Evolutionary conservation across 2,797 vertebrate species (phyloP), one percentile per base, ranked within the genome.

Genomic region (Morelia viridis): DNA sequence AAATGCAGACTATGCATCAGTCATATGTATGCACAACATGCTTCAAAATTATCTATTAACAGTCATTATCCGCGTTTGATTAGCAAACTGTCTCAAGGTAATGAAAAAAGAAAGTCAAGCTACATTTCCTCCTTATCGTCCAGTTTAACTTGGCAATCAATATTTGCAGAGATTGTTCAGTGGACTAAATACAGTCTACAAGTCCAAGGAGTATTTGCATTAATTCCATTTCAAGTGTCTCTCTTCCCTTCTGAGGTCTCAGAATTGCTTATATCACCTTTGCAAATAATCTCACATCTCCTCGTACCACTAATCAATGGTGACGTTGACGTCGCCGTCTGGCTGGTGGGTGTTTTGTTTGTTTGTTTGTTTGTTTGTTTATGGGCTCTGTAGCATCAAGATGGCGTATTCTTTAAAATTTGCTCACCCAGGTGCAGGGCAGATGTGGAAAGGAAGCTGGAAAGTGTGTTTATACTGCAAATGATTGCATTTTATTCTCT

Each of bases 381-480:
- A 53, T 7, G 24, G 24, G 50, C 31, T 35, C 87, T 84, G 56
- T 56, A 83, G 53, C 1, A 31, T 57, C n/a, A 88, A 85, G 87
- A 35, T 89, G 64, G 76, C 5, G 28, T 57, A 57, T 89, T 84
- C 50, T n/a, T 35, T 57, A 35, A 64, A 64, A 84, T 65, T 64
- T 65, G 83, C 87, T 41, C 87, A n/a, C 22, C 6, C 87, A 92
- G 91, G 91, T 92, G 91, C 60, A 92, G n/a, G 46, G 60, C 91
- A 92, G 91, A 92, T 92, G 91, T 89, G 91, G 35, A 80, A 84
- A 85, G 87, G 26, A 76, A 92, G 76, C 87, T 57, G 64, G 41
- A 84, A 85, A 89, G 60, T 84, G 76, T 92, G 87, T 89, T 92
- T 89, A 65, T 80, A 56, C 15, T 46, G 61, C 87, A 84, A 89